These are phyloP conservation scores for Girardinichthys multiradiatus DNA, from an alignment of 2,113 vertebrate genomes.

Conservation along the genomic window DNA sequence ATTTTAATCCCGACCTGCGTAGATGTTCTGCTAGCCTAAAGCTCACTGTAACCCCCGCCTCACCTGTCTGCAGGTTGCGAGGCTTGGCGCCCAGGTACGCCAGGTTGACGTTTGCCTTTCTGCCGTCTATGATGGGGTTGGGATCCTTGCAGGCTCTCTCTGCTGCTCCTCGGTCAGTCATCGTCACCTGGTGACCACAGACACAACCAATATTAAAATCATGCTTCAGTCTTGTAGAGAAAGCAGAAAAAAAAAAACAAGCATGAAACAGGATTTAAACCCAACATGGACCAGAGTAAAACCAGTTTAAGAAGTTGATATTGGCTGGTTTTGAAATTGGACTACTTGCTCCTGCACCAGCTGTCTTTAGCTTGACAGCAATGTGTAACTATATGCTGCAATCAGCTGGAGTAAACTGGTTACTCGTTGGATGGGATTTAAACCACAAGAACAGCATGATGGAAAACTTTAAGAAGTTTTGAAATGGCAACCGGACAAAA, in stretches of 20 bases:
- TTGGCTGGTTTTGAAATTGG: background rate
- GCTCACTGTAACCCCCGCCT: conserved; percentile 44
- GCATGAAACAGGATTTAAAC: background rate
- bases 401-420: no score
- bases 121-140: conserved; percentile 96
- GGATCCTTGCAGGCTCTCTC: conserved; percentile 97
- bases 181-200: conserved; percentile 87
- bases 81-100: conserved; percentile 97
- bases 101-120: conserved; percentile 97
- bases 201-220: background rate
- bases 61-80: conserved; percentile 93
- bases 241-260: background rate
- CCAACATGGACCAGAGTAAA: background rate
- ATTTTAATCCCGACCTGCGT: no score
- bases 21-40: no score
- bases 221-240: background rate
- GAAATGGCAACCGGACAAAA: background rate
- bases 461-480: background rate
- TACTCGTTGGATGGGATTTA: background rate
- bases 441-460: background rate
- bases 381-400: no score
- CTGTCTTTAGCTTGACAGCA: background rate
- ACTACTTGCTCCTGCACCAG: background rate
- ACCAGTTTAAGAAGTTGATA: background rate
- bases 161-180: conserved; percentile 91